Base-by-base conservation (phyloP, 2,113 vertebrate genomes). In the Syrrhaptes paradoxus region DNA sequence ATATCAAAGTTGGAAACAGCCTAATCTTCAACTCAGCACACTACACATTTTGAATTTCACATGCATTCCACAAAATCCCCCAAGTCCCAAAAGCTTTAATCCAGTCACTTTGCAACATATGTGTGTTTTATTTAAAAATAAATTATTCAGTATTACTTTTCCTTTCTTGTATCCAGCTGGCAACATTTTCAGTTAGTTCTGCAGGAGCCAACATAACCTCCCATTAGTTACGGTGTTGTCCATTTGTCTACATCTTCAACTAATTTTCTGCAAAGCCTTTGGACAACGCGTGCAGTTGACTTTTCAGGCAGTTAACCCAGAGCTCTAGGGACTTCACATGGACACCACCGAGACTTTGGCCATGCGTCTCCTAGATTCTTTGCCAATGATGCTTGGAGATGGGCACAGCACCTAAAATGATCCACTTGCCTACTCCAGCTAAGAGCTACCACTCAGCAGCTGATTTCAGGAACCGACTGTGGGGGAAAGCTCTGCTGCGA, bases 111-210 rank as follows among this genome's bases (percentile, higher is more conserved):
- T 78, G 90, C 95, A 85, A 94, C 79, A 84, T 94, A 62, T 85
- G 88, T 93, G 90, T 78, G 66, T 94, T 94, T 94, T 93, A 89
- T 90, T 96, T 90, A 90, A 94, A 95, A 95, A 97, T 89, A 97
- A 95, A 94, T 96, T 94, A 89, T 86, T 93, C 88, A 34, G 61
- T 89, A 94, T 96, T 96, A 84, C 65, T 95, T 96, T 93, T 96
- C 92, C 87, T 90, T 93, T 86, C 87, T 92, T 95, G 45, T 36
- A 61, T 94, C 90, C 96, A 96, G 81, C 93, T 94, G 93, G 95
- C 90, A 92, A 63, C 70, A 49, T 75, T 93, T 83, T 94, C 65
- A 61, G 65, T 78, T 81, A 78, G 65, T 55, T 87, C 77, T 65
- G 55, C 85, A 68, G 80, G 45, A 96, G 88, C 83, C 83, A 90